phyloP scores from a whole-genome alignment of 2,888 invertebrate species.

The Meiosimyza platycephala region DNA sequence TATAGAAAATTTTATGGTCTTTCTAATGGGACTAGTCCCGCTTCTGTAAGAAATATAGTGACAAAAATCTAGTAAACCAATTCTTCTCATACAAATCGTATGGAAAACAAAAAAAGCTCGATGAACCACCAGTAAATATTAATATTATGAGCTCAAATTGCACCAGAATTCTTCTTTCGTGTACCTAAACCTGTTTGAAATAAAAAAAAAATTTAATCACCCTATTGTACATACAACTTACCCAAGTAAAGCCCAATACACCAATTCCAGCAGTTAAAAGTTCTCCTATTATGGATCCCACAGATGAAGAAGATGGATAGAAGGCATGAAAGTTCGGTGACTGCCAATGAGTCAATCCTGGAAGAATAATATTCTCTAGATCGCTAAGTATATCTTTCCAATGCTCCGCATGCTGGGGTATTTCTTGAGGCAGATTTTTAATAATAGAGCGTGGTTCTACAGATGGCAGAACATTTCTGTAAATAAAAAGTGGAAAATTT shows the following conservation, averaged over 20 bases:
- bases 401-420: slow-evolving; percentile 57
- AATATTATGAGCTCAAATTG: too few species aligned
- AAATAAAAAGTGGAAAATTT: background rate
- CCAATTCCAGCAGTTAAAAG: slow-evolving; percentile 57
- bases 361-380: slow-evolving; percentile 54
- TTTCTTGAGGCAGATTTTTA: slow-evolving; percentile 50
- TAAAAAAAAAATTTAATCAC: too few species aligned
- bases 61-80: too few species aligned
- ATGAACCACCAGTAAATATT: too few species aligned
- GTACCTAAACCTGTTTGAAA: too few species aligned
- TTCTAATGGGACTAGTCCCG: too few species aligned
- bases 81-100: too few species aligned
- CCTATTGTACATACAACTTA: slow-evolving; percentile 47
- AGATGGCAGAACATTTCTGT: slow-evolving; percentile 54
- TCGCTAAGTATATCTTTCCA: slow-evolving; percentile 54
- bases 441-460: slow-evolving; percentile 50
- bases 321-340: slow-evolving; percentile 59
- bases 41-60: too few species aligned
- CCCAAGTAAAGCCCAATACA: slow-evolving; percentile 58
- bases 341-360: slow-evolving; percentile 58
- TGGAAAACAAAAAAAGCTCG: too few species aligned
- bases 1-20: too few species aligned
- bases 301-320: slow-evolving; percentile 55
- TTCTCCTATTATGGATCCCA: slow-evolving; percentile 58
- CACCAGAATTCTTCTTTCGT: too few species aligned